A percentile compares a stretch with the other conserved stretches of the same genome.
Conservation (phyloP, 2,113 vertebrate genomes). For the Pituophis catenifer region DNA sequence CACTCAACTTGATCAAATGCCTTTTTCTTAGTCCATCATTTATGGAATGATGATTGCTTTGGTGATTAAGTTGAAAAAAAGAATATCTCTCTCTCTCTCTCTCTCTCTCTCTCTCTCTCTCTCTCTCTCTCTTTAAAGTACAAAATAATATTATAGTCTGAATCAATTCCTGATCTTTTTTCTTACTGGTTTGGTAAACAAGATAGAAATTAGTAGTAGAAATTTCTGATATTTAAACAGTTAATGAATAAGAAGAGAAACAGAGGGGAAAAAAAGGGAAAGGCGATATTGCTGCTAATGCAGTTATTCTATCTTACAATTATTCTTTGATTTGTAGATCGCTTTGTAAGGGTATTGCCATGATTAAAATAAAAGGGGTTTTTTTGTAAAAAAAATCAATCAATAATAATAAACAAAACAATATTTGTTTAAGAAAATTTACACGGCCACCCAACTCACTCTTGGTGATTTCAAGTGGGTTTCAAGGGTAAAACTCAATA, state of each 20-base stretch:
- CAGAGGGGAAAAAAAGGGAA: background rate
- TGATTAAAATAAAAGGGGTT: background rate
- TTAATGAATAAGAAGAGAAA: background rate
- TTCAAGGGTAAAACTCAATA: background rate
- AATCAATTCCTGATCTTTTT: background rate
- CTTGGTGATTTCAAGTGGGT: background rate
- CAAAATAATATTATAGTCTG: background rate
- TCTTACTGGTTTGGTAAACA: background rate
- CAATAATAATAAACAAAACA: background rate
- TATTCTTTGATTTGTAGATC: background rate
- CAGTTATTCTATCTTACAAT: background rate
- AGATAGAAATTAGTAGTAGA: background rate
- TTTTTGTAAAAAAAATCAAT: background rate
- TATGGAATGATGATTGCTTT: rapidly evolving
- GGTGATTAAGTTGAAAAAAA: background rate
- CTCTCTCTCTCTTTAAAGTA: background rate
- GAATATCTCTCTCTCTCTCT: background rate
- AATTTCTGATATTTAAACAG: background rate
- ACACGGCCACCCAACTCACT: background rate
- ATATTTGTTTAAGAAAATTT: background rate
- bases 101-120: background rate
- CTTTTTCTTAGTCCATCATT: background rate
- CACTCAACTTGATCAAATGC: background rate
- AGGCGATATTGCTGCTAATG: background rate
- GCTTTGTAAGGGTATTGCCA: background rate